Evolutionary conservation across 2,797 vertebrate genomes (phyloP), one percentile per base, ranked within the genome.

Genomic region (Diplodus sargus): DNA sequence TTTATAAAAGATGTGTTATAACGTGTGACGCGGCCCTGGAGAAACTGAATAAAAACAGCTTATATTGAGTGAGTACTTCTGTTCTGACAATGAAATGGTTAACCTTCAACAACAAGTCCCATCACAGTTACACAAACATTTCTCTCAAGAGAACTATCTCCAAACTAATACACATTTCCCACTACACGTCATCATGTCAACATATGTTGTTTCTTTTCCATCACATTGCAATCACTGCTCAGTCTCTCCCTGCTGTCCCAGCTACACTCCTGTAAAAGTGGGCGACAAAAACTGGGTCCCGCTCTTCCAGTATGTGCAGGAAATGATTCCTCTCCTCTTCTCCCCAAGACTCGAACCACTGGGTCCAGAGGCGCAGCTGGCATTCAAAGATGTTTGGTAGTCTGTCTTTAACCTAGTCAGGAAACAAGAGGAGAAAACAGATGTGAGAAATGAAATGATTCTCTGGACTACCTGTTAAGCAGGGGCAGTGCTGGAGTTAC

Each of bases 341-440:
- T 61, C 94, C 93, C 97, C 97, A 98, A 14, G 96, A 93, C 84
- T 96, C 96, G 80, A 98, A 98, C 97, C 97, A 98, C 91, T 97
- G 97, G 81, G 94, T 96, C 97, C 97, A 98, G 75, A 98, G 94
- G 49, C 95, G 96, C 43, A 98, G 92, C 89, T 98, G 97, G 89
- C 97, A 98, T 76, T 98, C 96, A 87, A 97, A 97, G 86, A 98
- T 96, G 91, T 95, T 97, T 59, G 95, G 97, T 22, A 95, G 95
- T 42, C 89, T 89, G 90, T 96, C 96, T 51, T 90, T 94, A 9
- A 98, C 95, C 92, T 96, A 83, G 25, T 45, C 14, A 45, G n/a
- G 61, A 30, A 4, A 74, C 2, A 67, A 43, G 66, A 30, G 63
- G 2, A 58, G 23, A 39, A 39, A 20, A 11, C 16, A 39, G 4